phyloP scores from a whole-genome alignment of 2,888 invertebrate species.

The Zaprionus lineosus region DNA sequence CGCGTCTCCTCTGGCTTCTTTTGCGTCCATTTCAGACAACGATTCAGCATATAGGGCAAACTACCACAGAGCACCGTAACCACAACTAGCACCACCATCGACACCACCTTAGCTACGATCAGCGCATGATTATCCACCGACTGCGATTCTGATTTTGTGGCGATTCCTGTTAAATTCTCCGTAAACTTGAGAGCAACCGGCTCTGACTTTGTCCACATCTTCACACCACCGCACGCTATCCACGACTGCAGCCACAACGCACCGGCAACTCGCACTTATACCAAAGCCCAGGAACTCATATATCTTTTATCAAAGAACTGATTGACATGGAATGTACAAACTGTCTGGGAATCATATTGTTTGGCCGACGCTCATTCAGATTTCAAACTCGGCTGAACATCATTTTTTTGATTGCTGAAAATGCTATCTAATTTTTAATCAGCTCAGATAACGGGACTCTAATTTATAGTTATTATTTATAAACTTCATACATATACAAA shows the following conservation, averaged over 20 bases:
- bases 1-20: constrained; percentile 73
- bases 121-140: constrained; percentile 30
- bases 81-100: constrained; percentile 90
- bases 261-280: constrained; percentile 10
- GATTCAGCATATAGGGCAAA: constrained; percentile 88
- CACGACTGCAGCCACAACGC: constrained; percentile 32
- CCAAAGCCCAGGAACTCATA: too few species aligned
- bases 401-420: constrained; percentile 4
- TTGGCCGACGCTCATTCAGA: background rate
- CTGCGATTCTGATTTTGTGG: background rate
- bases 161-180: background rate
- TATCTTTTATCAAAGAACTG: constrained; percentile 40
- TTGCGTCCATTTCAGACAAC: constrained; percentile 86
- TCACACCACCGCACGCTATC: constrained; percentile 18
- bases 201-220: too few species aligned
- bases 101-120: constrained; percentile 87
- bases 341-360: constrained; percentile 11
- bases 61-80: constrained; percentile 90
- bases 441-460: constrained; percentile 12
- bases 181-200: too few species aligned
- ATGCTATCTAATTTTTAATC: constrained; percentile 15
- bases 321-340: constrained; percentile 51
- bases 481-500: too few species aligned
- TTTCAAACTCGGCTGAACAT: background rate
- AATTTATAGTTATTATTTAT: too few species aligned